phyloP scores from a whole-genome alignment of 2,797 vertebrate genomes.

The Melanotaenia parkinsoni region DNA sequence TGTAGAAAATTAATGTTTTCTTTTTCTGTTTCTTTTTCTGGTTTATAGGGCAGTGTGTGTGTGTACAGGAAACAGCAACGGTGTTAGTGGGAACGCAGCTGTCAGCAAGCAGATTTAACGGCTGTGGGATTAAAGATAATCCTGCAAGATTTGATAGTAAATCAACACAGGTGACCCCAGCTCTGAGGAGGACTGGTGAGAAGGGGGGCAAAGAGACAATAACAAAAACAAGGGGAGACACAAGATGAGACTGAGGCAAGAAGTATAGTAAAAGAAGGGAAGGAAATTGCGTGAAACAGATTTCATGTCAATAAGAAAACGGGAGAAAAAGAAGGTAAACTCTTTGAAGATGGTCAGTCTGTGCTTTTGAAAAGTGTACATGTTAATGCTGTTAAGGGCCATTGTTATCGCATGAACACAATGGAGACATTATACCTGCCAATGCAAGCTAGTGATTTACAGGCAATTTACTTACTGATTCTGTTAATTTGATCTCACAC shows the following conservation, averaged over 20 bases:
- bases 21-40: conserved; percentile 37
- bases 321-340: conserved; percentile 15
- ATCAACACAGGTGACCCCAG: conserved; percentile 81
- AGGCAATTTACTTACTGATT: neutral
- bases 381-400: neutral
- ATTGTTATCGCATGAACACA: neutral
- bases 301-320: conserved; percentile 31
- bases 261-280: conserved; percentile 11
- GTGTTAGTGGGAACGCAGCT: conserved; percentile 76
- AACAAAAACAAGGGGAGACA: neutral
- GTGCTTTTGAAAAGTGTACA: conserved; percentile 1
- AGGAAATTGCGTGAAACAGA: conserved; percentile 4
- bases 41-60: conserved; percentile 70
- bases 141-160: conserved; percentile 83
- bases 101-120: conserved; percentile 81
- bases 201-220: neutral
- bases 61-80: conserved; percentile 67
- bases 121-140: conserved; percentile 83
- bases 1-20: conserved; percentile 75
- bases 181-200: conserved; percentile 38
- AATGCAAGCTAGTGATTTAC: neutral
- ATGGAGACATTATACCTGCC: neutral
- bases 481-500: neutral
- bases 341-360: conserved; percentile 15
- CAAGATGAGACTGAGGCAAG: conserved; percentile 3